Base-by-base conservation (phyloP, 1,140 invertebrate species). In the Adelges cooleyi region DNA sequence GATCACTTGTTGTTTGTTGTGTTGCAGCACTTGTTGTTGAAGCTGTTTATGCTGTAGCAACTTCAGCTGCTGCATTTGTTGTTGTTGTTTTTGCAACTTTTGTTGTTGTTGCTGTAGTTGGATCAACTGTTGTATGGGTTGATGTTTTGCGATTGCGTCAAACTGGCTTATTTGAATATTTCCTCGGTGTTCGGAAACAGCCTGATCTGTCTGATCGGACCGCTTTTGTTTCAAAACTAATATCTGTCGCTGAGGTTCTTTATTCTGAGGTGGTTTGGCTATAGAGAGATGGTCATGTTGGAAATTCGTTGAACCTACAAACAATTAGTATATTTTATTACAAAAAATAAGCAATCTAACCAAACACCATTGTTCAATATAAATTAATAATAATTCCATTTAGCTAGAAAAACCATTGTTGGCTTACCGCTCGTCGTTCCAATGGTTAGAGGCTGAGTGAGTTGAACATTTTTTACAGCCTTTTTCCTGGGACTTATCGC, bases 1-100 rank as follows among this genome's bases (percentile, higher is more conserved):
- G 15, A 66, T 56, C 13, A 68, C 67, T 25, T 68, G 62, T 20
- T 70, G 68, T 53, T 70, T 69, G 13, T 48, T 62, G 18, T 62
- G 56, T 8, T 46, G 54, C 25, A 59, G 44, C 3, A 40, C 29
- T 59, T 59, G 54, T 23, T 59, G 54, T 8, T 62, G 56, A 48
- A 62, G 25, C 29, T 62, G 56, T 48, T 62, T 62, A 20, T 8
- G 40, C 8, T 62, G 56, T 27, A 62, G 33, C 0, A 62, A 18
- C 20, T 62, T 33, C 18, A 62, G 8, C 13, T 59, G 54, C 13
- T 44, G 38, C 22, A 56, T 56, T 23, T 56, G 22, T 62, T 62
- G 56, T 46, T 56, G 53, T 46, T 56, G 53, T 42, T 59, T 59
- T 3, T 29, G 23, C 1, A 69, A 65, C 11, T 62, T 59, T 52